phyloP scores from a whole-genome alignment of 1,140 invertebrate species.

The Pseudomyrmex sp. region DNA sequence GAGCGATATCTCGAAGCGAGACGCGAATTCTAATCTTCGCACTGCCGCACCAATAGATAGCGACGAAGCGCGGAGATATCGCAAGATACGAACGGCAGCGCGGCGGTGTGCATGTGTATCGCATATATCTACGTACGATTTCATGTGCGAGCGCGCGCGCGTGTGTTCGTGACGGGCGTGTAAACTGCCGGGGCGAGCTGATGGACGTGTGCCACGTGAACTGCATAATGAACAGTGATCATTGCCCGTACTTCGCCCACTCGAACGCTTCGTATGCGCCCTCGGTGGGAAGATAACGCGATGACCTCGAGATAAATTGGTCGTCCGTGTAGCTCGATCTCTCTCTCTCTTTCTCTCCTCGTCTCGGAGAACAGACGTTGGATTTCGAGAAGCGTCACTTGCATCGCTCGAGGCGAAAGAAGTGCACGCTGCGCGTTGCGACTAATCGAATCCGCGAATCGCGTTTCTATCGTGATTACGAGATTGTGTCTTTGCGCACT shows the following conservation, averaged over 20 bases:
- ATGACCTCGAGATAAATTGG: constrained; percentile 72
- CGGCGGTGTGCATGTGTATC: neutral
- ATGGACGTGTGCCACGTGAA: constrained; percentile 75
- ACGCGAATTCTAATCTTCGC: constrained; percentile 42
- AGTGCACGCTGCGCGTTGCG: constrained; percentile 1
- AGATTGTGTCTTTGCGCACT: neutral
- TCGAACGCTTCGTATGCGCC: constrained; percentile 57
- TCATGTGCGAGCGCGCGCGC: constrained; percentile 43
- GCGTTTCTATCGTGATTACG: neutral
- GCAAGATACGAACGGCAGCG: constrained; percentile 9
- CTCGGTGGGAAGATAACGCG: constrained; percentile 66
- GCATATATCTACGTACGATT: neutral
- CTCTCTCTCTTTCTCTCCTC: constrained; percentile 33
- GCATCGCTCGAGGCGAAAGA: constrained; percentile 39
- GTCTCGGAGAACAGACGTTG: constrained; percentile 1
- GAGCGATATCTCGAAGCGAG: constrained; percentile 34
- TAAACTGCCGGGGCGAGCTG: constrained; percentile 57
- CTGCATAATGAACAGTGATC: constrained; percentile 72
- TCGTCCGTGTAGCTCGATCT: constrained; percentile 51
- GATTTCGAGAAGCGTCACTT: neutral
- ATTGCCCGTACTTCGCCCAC: constrained; percentile 70
- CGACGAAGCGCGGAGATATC: constrained; percentile 15
- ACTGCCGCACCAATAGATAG: constrained; percentile 21
- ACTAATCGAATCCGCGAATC: constrained; percentile 8
- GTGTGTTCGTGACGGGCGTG: constrained; percentile 68